These are phyloP conservation scores for Catocala sponsa DNA, from an alignment of 2,888 invertebrate genomes.

Conservation along the genomic window DNA sequence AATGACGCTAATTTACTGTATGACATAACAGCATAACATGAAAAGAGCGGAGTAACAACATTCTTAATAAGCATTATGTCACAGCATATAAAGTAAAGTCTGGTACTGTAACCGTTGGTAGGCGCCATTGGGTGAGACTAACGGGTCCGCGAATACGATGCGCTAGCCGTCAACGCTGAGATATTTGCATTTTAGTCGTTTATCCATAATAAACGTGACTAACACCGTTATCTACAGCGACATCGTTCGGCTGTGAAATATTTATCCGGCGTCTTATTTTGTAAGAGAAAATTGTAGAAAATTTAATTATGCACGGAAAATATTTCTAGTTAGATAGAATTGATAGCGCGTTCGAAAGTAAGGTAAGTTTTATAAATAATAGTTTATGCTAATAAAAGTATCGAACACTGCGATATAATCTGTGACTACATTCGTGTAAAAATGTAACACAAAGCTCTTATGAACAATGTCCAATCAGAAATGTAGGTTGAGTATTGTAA, in stretches of 20 bases:
- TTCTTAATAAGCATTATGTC: no score
- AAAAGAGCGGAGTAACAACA: neutral
- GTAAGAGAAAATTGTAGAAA: neutral
- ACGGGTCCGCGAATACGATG: slow-evolving; percentile 52
- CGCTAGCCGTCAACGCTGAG: slow-evolving; percentile 38
- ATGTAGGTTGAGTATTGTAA: no score
- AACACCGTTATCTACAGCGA: slow-evolving; percentile 26
- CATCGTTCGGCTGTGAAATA: slow-evolving; percentile 24
- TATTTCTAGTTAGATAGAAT: no score
- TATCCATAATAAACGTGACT: slow-evolving; percentile 47
- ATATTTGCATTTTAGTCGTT: slow-evolving; percentile 56
- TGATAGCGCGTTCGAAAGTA: no score
- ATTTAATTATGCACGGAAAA: no score
- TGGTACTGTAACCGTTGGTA: slow-evolving; percentile 34
- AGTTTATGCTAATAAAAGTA: no score
- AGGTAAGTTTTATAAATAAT: no score
- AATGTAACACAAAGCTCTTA: no score
- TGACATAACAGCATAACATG: slow-evolving; percentile 1
- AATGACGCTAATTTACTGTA: slow-evolving; percentile 22
- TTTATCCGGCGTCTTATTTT: neutral
- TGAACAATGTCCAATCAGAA: no score
- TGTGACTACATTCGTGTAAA: no score
- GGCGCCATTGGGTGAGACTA: slow-evolving; percentile 52
- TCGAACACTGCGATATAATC: no score
- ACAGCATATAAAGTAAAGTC: slow-evolving; percentile 1